Evolutionary conservation across 2,888 invertebrate species (phyloP).

Genomic region (Luperina testacea): DNA sequence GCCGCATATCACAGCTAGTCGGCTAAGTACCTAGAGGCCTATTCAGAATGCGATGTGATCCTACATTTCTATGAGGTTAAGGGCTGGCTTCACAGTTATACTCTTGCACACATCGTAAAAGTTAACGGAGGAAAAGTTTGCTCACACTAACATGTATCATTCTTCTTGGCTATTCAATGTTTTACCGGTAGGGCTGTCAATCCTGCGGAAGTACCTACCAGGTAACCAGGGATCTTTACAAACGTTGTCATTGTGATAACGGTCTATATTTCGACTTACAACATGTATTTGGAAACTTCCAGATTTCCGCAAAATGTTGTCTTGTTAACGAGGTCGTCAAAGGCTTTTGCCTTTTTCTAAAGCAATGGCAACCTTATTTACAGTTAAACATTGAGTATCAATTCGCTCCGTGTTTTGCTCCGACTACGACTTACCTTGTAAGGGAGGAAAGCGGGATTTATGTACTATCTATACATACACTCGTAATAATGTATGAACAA

Average conservation of each 20-base stretch:
- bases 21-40: slow-evolving; percentile 34
- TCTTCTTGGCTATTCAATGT: slow-evolving; percentile 42
- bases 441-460: slow-evolving; percentile 60
- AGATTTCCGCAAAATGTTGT: neutral
- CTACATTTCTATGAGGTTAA: slow-evolving; percentile 64
- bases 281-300: neutral
- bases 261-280: neutral
- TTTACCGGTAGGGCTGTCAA: slow-evolving; percentile 45
- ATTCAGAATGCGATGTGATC: slow-evolving; percentile 62
- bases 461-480: slow-evolving; percentile 34
- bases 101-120: slow-evolving; percentile 61
- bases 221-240: neutral
- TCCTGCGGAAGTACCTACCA: neutral
- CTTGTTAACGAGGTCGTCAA: neutral
- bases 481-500: slow-evolving; percentile 55
- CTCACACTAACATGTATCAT: slow-evolving; percentile 44
- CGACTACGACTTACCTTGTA: slow-evolving; percentile 56
- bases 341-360: neutral
- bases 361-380: slow-evolving; percentile 44
- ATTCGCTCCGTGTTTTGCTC: slow-evolving; percentile 58
- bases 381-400: slow-evolving; percentile 58
- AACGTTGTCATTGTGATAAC: neutral
- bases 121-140: slow-evolving; percentile 58
- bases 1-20: slow-evolving; percentile 29
- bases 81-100: slow-evolving; percentile 64